phyloP scores from a whole-genome alignment of 2,113 vertebrate species.

The Phalacrocorax aristotelis region DNA sequence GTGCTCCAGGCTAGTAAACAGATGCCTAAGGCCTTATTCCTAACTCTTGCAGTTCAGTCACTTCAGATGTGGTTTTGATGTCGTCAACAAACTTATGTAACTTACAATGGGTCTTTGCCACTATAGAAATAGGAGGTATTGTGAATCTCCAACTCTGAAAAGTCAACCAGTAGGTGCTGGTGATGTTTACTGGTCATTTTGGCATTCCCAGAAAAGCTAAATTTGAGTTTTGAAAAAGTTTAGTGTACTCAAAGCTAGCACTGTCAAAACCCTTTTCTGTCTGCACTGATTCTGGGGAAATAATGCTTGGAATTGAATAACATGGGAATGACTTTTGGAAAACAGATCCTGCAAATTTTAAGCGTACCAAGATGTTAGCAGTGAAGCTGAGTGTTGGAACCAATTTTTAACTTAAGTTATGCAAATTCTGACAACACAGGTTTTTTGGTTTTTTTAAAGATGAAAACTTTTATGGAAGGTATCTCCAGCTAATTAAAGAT shows the following conservation, averaged over 20 bases:
- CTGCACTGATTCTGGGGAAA: not conserved
- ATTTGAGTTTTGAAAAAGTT: not conserved
- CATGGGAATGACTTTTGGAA: not conserved
- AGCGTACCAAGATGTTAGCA: not conserved
- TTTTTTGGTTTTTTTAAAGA: not conserved
- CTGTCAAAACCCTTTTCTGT: not conserved
- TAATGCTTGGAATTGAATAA: not conserved
- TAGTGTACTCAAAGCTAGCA: not conserved
- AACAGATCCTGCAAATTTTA: not conserved
- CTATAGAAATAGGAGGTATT: not conserved
- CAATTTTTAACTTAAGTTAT: not conserved
- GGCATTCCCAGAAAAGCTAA: not conserved
- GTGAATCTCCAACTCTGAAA: not conserved
- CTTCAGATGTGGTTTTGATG: not conserved
- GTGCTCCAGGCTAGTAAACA: not conserved
- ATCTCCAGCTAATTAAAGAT: not conserved
- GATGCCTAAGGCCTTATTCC: not conserved
- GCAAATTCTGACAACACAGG: not conserved
- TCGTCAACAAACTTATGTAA: rapidly evolving
- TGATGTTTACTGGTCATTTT: not conserved
- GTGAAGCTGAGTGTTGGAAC: not conserved
- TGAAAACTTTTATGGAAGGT: not conserved
- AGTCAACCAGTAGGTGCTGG: not conserved
- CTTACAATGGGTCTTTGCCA: not conserved
- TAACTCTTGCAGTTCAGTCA: rapidly evolving